phyloP scores from a whole-genome alignment of 1,140 invertebrate species.

The Bradysia coprophila region DNA sequence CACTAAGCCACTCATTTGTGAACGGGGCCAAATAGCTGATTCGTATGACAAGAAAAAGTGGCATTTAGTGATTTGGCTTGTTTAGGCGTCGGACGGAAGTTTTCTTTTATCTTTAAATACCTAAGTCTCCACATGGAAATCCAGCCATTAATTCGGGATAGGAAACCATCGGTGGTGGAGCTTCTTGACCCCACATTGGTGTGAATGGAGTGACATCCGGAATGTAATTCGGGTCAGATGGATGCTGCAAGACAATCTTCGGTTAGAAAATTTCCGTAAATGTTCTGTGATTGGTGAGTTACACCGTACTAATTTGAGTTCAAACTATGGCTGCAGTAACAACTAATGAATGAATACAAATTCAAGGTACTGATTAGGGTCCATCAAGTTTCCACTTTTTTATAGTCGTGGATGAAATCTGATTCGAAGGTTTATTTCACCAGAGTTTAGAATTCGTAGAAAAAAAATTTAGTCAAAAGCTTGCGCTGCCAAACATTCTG shows the following conservation, averaged over 20 bases:
- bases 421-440: no score
- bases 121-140: slow-evolving; percentile 31
- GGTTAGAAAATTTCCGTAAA: background rate
- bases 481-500: no score
- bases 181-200: slow-evolving; percentile 18
- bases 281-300: background rate
- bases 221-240: slow-evolving; percentile 14
- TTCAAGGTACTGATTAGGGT: no score
- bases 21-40: slow-evolving; percentile 25
- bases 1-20: slow-evolving; percentile 16
- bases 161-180: slow-evolving; percentile 21
- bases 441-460: no score
- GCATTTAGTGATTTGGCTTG: background rate
- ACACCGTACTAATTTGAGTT: no score
- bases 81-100: no score
- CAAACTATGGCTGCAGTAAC: no score
- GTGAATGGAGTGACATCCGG: slow-evolving; percentile 19
- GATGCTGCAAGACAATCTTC: background rate
- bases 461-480: no score
- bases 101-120: slow-evolving; percentile 9
- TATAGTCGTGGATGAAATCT: no score
- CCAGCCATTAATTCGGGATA: slow-evolving; percentile 33
- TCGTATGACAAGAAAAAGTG: background rate
- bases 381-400: no score
- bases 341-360: no score